Evolutionary conservation across 2,888 invertebrate genomes (phyloP), one percentile per base, ranked within the genome.

Genomic region (Endotricha flammealis): DNA sequence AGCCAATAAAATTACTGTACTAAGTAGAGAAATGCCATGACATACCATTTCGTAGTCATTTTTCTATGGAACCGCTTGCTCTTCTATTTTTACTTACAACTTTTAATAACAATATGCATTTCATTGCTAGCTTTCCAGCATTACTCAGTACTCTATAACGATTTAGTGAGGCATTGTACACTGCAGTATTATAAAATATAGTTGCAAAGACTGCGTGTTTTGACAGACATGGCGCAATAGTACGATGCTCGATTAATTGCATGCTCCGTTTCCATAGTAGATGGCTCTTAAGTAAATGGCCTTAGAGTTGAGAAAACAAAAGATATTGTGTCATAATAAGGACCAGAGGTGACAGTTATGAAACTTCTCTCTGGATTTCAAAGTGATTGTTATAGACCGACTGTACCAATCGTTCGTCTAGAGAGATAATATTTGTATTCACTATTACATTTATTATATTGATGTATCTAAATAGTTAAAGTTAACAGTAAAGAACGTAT

Each of bases 171-270:
- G 62, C 42, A 61, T 57, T 62, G 61, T 40, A 57, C 23, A 10
- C 6, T 31, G n/a, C 9, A 25, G 28, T 12, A 27, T 36, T 49
- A 36, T 39, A 48, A 53, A 50, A 38, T 37, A 39, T 48, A 47
- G 41, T 36, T 54, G 44, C 41, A 37, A 37, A 48, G 50, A 52
- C 44, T 39, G 29, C 45, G 44, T 47, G 48, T 54, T 58, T 65
- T 58, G 54, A 54, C 52, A 52, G 59, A 57, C 49, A 57, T 75
- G 65, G 56, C 61, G 71, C 62, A 75, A 77, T 53, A 58, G 57
- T 59, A 57, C 60, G 66, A 72, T 71, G 64, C 62, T 67, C 62
- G 64, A 74, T 78, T 73, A 73, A 75, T 72, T 72, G 66, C 64
- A 55, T 59, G 64, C 59, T 69, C 65, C 55, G 66, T 66, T 76